Evolutionary conservation across 2,113 vertebrate genomes (phyloP), one percentile per base, ranked within the genome.

Genomic region (Myiozetetes cayanensis): DNA sequence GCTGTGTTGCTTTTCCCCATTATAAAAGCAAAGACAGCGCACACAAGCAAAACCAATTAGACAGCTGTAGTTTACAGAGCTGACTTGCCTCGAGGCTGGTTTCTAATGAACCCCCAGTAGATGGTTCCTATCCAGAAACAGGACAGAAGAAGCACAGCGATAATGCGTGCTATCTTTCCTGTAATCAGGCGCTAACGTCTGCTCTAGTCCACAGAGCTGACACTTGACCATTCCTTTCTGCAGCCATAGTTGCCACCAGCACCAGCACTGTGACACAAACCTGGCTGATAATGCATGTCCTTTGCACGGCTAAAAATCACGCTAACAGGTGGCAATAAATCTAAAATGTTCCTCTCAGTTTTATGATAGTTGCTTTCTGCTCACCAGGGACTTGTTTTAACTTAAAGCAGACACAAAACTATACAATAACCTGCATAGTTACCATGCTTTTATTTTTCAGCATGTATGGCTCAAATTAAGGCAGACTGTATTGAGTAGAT

Each of bases 41-140:
- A 96, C 94, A 97, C 91, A 97, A 96, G 97, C 96, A 98, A 98
- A 98, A 97, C 96, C 98, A 98, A 98, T 98, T 98, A 98, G 98
- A 98, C 97, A 98, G 98, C 98, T 98, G 98, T 98, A 97, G 97
- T 97, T 97, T 97, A 96, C 96, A 90, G 96, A 96, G 86, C 93
- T 41, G 92, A 91, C 96, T 97, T 97, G 96, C 97, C 98, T 97
- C 23, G 39, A 31, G 85, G 97, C 97, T 97, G 93, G 82, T 95
- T 98, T 97, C 97, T 98, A 98, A 98, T 97, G 97, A 98, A 98
- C 88, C 94, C 79, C 75, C 91, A 43, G 87, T 96, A 97, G 97
- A 97, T 95, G 94, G 73, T 91, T 96, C 89, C 89, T 96, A 85
- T 94, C 94, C 96, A 95, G 76, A 97, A 97, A 89, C 90, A 94